phyloP scores from a whole-genome alignment of 2,888 invertebrate species.

The Carabus problematicus region DNA sequence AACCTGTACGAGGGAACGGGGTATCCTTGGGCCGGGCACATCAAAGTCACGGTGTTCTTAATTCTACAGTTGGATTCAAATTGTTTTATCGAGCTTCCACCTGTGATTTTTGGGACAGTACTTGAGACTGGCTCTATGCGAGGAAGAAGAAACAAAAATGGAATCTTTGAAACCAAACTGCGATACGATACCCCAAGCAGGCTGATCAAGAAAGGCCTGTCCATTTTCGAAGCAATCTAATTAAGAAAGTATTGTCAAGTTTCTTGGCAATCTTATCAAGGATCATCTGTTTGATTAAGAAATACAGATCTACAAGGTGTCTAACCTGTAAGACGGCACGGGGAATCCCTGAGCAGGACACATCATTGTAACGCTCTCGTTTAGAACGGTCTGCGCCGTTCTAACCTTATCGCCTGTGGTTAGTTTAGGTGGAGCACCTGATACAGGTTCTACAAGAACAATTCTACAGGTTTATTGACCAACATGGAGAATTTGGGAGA shows the following conservation, averaged over 20 bases:
- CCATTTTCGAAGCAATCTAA: neutral
- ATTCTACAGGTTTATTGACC: neutral
- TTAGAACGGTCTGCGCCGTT: conserved; percentile 65
- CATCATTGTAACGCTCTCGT: conserved; percentile 59
- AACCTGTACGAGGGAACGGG: conserved; percentile 79
- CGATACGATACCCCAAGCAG: too few species aligned
- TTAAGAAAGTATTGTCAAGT: too few species aligned
- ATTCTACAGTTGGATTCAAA: conserved; percentile 60
- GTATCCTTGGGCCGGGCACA: conserved; percentile 79
- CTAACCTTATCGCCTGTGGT: conserved; percentile 61
- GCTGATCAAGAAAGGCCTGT: too few species aligned
- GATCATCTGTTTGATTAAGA: too few species aligned
- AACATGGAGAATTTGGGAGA: neutral
- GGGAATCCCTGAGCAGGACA: conserved; percentile 65
- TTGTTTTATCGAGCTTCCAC: conserved; percentile 70
- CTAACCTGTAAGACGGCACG: conserved; percentile 61
- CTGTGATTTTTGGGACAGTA: conserved; percentile 68
- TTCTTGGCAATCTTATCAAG: too few species aligned
- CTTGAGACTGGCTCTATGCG: conserved; percentile 64
- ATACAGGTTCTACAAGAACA: conserved; percentile 63
- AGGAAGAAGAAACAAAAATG: neutral
- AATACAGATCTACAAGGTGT: too few species aligned
- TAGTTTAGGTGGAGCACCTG: conserved; percentile 68
- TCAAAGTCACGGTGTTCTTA: conserved; percentile 66
- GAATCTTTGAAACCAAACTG: too few species aligned